Base-by-base conservation (phyloP, 1,140 invertebrate species). In the Drosophila sproati region DNA sequence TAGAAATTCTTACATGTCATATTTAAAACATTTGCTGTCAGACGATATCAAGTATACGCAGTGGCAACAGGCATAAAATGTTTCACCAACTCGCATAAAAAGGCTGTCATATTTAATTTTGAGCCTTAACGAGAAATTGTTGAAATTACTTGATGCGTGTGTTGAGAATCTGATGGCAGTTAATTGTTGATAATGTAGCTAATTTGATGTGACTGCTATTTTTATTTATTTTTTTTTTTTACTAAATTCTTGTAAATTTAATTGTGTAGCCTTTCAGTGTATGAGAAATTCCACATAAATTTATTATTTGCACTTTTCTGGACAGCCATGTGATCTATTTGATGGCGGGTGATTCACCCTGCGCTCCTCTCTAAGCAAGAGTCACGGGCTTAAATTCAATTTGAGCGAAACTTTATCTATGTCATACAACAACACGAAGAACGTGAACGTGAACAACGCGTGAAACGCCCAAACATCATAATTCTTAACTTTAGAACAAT, bases 401-500 rank as follows among this genome's bases (percentile, higher is more conserved):
- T 75, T 75, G 32, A 52, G n/a, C 45, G 48, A 35, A 50, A 68
- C 62, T 85, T 87, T 86, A 86, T 86, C 73, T 82, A 72, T 79
- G 82, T 79, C 82, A 79, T 61, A 70, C 81, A 86, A 79, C 76
- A 78, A 67, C 76, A 62, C 39, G 39, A 48, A 39, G 37, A 3
- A 7, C 10, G n/a, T 32, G 43, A 54, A 51, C 52, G 20, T 41
- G 20, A 63, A 70, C 50, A 75, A 52, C 66, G 39, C 37, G 34
- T 29, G 45, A 37, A 62, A 66, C 35, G 55, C 35, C 47, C 59
- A 61, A 71, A 78, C 75, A 87, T 87, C 75, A 86, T 82, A 82
- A 87, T 78, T 86, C 73, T 82, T 63, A 70, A 66, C 67, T 80
- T 60, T 86, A 86, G 82, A 87, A 68, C 82, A 86, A 86, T 86